Evolutionary conservation across 2,888 invertebrate genomes (phyloP), one percentile per base, ranked within the genome.

Genomic region (Callyntrura sp.): DNA sequence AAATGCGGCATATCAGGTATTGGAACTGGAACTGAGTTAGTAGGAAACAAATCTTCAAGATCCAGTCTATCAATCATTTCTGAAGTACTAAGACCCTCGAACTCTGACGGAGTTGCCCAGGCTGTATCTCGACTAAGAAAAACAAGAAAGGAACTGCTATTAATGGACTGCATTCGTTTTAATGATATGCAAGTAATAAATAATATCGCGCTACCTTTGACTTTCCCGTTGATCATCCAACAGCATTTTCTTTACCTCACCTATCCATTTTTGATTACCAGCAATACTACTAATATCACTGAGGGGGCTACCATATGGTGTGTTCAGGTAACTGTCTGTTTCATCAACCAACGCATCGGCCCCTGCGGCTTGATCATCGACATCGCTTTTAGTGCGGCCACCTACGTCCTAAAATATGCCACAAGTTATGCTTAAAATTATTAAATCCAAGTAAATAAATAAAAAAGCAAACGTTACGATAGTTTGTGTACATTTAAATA

Each of bases 191-290:
- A 68, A 65, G 60, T 48, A 23, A 12, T 23, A 2, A 48, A 20
- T 35, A 14, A 28, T 3, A 60, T n/a, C 12, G 17, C 55, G n/a
- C 48, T 85, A 88, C 90, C 9, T 90, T 85, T 90, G 70, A 28
- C 51, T 88, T 17, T 83, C 17, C 5, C 70, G 51, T 55, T 90
- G 90, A 68, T 90, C 90, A 68, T 90, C 90, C 20, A 90, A 45
- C 0, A 90, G 65, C 90, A 90, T 90, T 20, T 90, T 79, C 17
- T 88, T 90, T 0, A 90, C 85, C 17, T 90, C 90, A 0, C 88
- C 85, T 8, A 84, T 90, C 88, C 88, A 90, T 60, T 88, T 85
- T 55, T 81, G 88, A 45, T 85, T 88, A 43, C 55, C 62, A 62
- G 60, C 60, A 48, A 81, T 55, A 60, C 62, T 73, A 73, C 85